phyloP scores from a whole-genome alignment of 2,797 vertebrate genomes.

The Spinus pinus region DNA sequence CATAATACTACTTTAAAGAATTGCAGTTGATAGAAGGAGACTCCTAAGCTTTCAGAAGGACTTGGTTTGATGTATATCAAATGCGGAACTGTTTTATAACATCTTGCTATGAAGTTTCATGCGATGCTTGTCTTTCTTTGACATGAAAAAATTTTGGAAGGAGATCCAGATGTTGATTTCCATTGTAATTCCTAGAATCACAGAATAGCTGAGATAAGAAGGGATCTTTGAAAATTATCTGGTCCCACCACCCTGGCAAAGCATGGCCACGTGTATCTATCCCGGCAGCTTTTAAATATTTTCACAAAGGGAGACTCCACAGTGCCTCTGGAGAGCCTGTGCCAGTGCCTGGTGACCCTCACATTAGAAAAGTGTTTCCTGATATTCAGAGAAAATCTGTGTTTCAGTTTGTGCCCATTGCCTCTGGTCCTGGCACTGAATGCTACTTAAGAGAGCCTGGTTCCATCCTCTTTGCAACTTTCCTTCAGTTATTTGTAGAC shows the following conservation, averaged over 20 bases:
- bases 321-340: neutral
- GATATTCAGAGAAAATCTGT: neutral
- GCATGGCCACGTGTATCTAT: accelerated
- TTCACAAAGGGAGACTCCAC: neutral
- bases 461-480: neutral
- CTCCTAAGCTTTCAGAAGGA: neutral
- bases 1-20: neutral
- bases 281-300: neutral
- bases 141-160: neutral
- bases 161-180: neutral
- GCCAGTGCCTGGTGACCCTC: neutral
- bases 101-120: neutral
- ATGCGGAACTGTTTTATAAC: neutral
- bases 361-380: neutral
- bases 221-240: too few relatives aligned
- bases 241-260: neutral
- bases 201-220: neutral
- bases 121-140: neutral
- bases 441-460: neutral
- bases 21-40: neutral
- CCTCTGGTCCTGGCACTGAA: neutral
- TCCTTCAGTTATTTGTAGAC: neutral
- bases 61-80: neutral
- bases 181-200: neutral
- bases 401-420: neutral